phyloP scores from a whole-genome alignment of 2,797 vertebrate species.

The Rhinichthys osculus region DNA sequence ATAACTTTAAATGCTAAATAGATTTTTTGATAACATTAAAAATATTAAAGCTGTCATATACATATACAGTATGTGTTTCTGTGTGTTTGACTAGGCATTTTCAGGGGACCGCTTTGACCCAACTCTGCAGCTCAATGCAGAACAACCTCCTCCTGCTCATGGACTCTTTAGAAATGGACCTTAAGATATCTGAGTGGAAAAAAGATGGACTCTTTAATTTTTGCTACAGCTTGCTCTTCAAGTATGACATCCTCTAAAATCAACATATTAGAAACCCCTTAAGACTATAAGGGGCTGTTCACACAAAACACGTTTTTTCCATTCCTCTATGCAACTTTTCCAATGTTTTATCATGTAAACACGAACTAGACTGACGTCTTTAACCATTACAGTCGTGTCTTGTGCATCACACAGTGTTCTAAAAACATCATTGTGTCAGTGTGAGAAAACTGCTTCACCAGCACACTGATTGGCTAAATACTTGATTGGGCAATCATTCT shows the following conservation, averaged over 20 bases:
- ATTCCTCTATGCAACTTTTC: neutral
- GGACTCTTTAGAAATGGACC: constrained; percentile 53
- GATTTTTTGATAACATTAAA: neutral
- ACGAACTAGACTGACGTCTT: neutral
- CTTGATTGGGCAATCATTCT: neutral
- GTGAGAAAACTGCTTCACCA: neutral
- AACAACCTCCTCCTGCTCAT: constrained; percentile 77
- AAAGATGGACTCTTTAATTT: constrained; percentile 82
- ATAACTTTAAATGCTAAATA: neutral
- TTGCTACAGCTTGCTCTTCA: constrained; percentile 85
- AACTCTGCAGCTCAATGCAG: constrained; percentile 77
- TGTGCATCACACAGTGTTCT: neutral
- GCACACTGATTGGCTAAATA: neutral
- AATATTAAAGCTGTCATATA: neutral
- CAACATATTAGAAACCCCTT: neutral
- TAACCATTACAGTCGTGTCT: neutral
- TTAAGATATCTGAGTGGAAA: constrained; percentile 72
- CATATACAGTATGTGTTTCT: neutral
- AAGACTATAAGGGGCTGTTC: neutral
- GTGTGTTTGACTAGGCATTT: constrained; percentile 78
- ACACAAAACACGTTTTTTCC: neutral
- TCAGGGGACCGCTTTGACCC: constrained; percentile 72
- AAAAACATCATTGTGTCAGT: neutral
- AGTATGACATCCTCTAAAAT: constrained; percentile 68
- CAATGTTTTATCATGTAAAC: neutral